Percentiles rank a stretch among this genome's conserved stretches.
Evolutionary conservation across 2,113 vertebrate genomes (phyloP).

Genomic region (Rhinolophus ferrumequinum): DNA sequence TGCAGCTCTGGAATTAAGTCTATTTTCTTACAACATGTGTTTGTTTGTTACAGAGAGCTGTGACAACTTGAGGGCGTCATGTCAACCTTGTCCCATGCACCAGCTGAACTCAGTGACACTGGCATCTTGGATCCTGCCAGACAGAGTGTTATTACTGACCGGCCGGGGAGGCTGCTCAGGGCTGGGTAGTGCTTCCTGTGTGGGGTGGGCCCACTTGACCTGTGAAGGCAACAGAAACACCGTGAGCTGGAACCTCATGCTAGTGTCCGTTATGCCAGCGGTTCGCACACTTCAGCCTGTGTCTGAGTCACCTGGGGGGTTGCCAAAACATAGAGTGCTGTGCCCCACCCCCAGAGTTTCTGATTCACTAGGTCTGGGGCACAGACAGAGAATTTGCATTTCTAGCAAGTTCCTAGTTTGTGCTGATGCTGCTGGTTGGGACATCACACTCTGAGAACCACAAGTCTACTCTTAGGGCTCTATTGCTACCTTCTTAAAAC

Average conservation of each 20-base stretch:
- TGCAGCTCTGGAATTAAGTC: slow-evolving; percentile 45
- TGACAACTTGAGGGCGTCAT: background rate
- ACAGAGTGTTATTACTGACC: background rate
- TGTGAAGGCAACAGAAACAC: background rate
- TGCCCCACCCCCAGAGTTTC: background rate
- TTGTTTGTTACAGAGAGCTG: slow-evolving; percentile 45
- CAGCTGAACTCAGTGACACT: slow-evolving; percentile 22
- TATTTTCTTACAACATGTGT: slow-evolving; percentile 33
- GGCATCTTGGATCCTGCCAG: slow-evolving; percentile 14
- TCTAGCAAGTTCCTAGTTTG: background rate
- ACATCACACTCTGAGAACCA: background rate
- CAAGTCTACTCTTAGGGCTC: background rate
- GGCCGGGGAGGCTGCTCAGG: background rate
- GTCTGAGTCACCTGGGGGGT: background rate
- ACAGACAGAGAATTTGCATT: background rate
- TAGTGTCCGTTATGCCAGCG: background rate
- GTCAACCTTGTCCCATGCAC: background rate
- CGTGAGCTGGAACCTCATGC: background rate
- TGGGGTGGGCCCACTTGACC: background rate
- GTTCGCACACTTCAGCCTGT: background rate
- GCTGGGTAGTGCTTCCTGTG: background rate
- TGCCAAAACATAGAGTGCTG: background rate
- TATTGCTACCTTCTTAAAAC: background rate
- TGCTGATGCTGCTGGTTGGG: background rate
- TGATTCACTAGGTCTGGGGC: background rate